Conservation (phyloP, 2,888 invertebrate genomes). For the Tipula helvola region DNA sequence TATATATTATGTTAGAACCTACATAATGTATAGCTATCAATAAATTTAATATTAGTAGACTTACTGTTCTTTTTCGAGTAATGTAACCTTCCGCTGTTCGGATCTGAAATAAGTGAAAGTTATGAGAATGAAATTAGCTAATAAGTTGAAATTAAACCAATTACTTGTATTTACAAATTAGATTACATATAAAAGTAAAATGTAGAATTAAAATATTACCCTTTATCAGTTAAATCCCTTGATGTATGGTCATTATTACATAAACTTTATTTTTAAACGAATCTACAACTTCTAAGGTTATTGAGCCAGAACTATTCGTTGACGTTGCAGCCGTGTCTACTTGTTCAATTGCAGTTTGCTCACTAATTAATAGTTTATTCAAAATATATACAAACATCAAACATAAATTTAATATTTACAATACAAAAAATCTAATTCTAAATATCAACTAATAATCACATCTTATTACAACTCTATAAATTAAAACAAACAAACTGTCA, state of each 20-base stretch:
- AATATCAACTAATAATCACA: neutral
- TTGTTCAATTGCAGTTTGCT: neutral
- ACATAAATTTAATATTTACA: neutral
- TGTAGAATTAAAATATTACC: neutral
- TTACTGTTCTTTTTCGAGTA: neutral
- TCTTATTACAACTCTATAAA: neutral
- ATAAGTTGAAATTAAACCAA: neutral
- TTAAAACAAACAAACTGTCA: neutral
- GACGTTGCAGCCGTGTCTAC: neutral
- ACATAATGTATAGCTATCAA: neutral
- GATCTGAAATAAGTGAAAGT: neutral
- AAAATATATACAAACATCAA: neutral
- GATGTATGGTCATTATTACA: neutral
- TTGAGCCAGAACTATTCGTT: neutral
- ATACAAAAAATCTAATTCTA: neutral
- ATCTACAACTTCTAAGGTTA: neutral
- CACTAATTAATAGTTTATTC: neutral
- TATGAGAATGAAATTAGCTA: neutral
- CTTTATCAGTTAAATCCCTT: neutral
- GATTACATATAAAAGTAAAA: neutral
- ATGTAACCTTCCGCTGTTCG: neutral
- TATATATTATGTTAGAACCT: neutral
- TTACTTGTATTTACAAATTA: neutral
- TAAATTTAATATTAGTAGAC: neutral
- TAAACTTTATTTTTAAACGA: neutral